Base-by-base conservation (phyloP, 1,140 invertebrate species). In the Pomacea maculata region DNA sequence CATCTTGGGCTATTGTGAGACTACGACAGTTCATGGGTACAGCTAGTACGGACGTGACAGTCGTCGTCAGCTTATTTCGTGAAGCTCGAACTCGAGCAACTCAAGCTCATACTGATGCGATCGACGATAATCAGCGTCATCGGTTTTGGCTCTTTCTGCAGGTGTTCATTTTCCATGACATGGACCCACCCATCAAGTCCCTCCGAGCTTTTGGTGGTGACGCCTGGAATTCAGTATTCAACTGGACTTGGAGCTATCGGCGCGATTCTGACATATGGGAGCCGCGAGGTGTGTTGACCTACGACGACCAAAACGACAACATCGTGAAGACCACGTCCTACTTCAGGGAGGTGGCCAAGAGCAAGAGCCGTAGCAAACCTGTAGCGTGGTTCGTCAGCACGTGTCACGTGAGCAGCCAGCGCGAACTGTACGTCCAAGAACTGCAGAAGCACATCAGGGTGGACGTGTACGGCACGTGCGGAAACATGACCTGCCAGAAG, bases 391-490 rank as follows among this genome's bases (percentile, higher is more conserved):
- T 70, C 77, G 77, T 70, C 77, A 78, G 25, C 77, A 34, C 77
- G 17, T 78, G 77, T 29, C 64, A 78, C 65, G 77, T 78, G 65
- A 65, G 52, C 65, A 78, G 77, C 67, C 11, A 70, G 77, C 77
- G 77, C 54, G 77, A 78, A 45, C 34, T 55, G 77, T 78, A 78
- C 77, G 77, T 78, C 17, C 65, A 70, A 45, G 65, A 78, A 65
- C 64, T 78, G 10, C 65, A 71, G 80, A 90, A 91, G 45, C 88
- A 93, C 83, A 90, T 95, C 75, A 64, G 86, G 2, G 92, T 95
- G 7, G 94, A 95, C 86, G 90, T 94, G 19, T 95, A 93, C 84
- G 95, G 95, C 15, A 80, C 76, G 0, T 96, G 95, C 90, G 86
- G 87, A 10, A 80, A 82, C 77, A 52, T 67, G 77, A 78, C 65